A percentile compares a stretch with the other conserved stretches of the same genome.
Evolutionary conservation across 2,797 vertebrate genomes (phyloP).

Genomic region (Syngnathus acus): DNA sequence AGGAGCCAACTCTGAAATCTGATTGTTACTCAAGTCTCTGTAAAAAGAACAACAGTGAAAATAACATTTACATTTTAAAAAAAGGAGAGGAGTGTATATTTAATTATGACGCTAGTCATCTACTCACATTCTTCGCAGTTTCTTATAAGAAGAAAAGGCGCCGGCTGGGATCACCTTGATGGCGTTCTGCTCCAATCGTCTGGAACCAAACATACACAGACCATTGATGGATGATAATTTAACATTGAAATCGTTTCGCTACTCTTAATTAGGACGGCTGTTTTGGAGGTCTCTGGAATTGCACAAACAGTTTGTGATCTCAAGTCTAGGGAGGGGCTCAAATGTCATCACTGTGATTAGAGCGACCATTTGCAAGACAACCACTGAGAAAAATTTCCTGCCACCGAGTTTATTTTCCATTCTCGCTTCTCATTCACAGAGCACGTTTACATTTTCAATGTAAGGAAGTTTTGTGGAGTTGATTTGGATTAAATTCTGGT

Average conservation of each 20-base stretch:
- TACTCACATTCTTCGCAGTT: slow-evolving; percentile 94
- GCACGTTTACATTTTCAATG: background rate
- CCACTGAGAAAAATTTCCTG: slow-evolving; percentile 3
- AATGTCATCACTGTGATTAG: slow-evolving; percentile 13
- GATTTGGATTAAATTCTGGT: background rate
- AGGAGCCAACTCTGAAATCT: slow-evolving; percentile 91
- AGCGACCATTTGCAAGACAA: slow-evolving; percentile 20
- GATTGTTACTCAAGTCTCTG: slow-evolving; percentile 94
- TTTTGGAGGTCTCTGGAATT: slow-evolving; percentile 15
- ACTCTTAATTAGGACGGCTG: slow-evolving; percentile 31
- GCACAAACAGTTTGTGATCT: slow-evolving; percentile 47
- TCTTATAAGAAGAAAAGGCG: slow-evolving; percentile 95
- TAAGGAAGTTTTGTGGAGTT: background rate
- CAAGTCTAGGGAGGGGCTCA: slow-evolving; percentile 12
- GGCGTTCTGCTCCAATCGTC: slow-evolving; percentile 95
- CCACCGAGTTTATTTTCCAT: background rate
- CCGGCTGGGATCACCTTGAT: slow-evolving; percentile 95
- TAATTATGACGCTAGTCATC: slow-evolving; percentile 1
- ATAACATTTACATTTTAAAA: slow-evolving; percentile 19
- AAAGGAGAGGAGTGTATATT: slow-evolving; percentile 7
- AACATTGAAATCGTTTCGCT: slow-evolving; percentile 41
- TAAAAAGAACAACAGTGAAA: slow-evolving; percentile 19
- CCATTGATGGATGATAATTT: slow-evolving; percentile 23
- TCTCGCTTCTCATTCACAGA: background rate
- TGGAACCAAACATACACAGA: slow-evolving; percentile 66